Conservation (phyloP, 92 coral and sea anemone species). For the Bergia sp. region DNA sequence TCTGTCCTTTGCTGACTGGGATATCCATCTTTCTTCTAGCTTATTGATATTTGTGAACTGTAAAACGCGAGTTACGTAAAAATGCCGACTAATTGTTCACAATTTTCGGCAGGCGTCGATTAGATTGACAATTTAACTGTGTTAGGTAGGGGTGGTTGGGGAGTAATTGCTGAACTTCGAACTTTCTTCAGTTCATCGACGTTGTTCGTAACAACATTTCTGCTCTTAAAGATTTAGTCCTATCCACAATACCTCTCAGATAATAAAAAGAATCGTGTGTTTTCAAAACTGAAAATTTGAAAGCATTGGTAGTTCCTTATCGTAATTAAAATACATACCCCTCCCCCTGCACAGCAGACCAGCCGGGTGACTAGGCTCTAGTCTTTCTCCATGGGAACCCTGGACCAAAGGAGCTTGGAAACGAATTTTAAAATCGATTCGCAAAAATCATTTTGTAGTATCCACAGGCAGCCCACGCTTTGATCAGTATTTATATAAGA, state of each 20-base stretch:
- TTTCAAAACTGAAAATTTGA: no score
- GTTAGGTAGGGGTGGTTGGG: slow-evolving; percentile 11
- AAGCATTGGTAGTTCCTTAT: no score
- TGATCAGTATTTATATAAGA: no score
- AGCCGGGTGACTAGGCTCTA: neutral
- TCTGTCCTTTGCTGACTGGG: slow-evolving; percentile 56
- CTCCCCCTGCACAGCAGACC: no score
- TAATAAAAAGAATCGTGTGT: no score
- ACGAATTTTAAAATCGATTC: no score
- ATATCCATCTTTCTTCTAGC: slow-evolving; percentile 58
- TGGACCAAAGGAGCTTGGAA: no score
- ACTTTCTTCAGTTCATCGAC: neutral
- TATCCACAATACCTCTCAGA: neutral
- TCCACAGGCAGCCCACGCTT: no score
- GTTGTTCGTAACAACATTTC: neutral
- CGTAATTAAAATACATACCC: no score
- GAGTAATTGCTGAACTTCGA: neutral
- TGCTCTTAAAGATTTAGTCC: no score
- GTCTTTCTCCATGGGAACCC: slow-evolving; percentile 13
- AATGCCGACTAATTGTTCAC: slow-evolving; percentile 25
- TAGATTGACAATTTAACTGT: neutral
- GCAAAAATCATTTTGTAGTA: no score
- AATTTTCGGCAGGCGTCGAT: slow-evolving; percentile 19
- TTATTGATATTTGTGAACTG: neutral
- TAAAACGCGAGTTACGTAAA: neutral